These are phyloP conservation scores for Drosophila oshimai DNA, from an alignment of 1,140 invertebrate species.

Conservation along the genomic window DNA sequence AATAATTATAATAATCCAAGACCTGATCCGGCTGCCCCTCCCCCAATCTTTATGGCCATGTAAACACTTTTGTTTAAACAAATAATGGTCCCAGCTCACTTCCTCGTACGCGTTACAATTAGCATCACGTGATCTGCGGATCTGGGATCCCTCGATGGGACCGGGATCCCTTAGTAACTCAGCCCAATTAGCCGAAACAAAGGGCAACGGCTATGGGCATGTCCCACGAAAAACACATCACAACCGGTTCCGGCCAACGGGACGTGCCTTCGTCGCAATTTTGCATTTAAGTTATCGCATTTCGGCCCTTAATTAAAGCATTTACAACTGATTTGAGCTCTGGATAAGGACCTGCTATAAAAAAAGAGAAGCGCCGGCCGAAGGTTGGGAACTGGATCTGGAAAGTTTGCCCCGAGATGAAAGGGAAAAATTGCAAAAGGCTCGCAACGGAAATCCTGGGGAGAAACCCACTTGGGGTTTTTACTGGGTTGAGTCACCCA, in stretches of 20 bases:
- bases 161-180: slow-evolving; percentile 1
- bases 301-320: slow-evolving; percentile 66
- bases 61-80: slow-evolving; percentile 63
- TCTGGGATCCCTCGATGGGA: not conserved
- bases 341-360: slow-evolving; percentile 38
- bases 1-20: slow-evolving; percentile 30
- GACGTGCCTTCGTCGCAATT: slow-evolving; percentile 67
- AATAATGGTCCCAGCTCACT: slow-evolving; percentile 48
- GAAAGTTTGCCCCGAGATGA: slow-evolving; percentile 32
- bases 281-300: slow-evolving; percentile 67
- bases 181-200: slow-evolving; percentile 49
- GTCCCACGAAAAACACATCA: slow-evolving; percentile 11
- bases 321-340: slow-evolving; percentile 63
- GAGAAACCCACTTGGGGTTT: slow-evolving; percentile 24
- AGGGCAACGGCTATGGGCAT: slow-evolving; percentile 41
- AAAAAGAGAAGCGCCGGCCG: slow-evolving; percentile 7
- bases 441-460: slow-evolving; percentile 32
- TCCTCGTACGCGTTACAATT: slow-evolving; percentile 41
- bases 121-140: slow-evolving; percentile 11
- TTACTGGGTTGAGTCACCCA: not conserved
- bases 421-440: slow-evolving; percentile 11
- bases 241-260: slow-evolving; percentile 47
- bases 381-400: slow-evolving; percentile 38
- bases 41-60: slow-evolving; percentile 35
- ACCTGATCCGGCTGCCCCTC: slow-evolving; percentile 21